Evolutionary conservation across 2,113 vertebrate species (phyloP).

Genomic region (Chitala chitala): DNA sequence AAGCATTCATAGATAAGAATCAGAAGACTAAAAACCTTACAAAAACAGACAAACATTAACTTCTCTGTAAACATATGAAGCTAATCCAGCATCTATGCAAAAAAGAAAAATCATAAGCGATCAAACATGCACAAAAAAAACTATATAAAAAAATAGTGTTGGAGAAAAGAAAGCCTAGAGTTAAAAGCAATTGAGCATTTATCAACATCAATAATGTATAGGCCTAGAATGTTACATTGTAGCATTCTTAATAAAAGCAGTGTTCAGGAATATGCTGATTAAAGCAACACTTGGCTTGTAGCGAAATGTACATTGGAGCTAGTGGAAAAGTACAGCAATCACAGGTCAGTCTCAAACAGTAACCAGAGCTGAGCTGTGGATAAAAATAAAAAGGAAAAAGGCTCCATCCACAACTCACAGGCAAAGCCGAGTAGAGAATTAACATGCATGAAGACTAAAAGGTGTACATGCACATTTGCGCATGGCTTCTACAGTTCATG

Average conservation of each 20-base stretch:
- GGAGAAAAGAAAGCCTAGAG: no score
- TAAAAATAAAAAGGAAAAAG: slow-evolving; percentile 60
- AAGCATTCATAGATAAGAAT: slow-evolving; percentile 14
- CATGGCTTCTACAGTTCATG: background rate
- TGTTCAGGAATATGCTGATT: background rate
- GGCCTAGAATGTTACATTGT: background rate
- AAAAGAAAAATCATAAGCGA: no score
- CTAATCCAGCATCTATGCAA: no score
- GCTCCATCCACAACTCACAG: slow-evolving; percentile 27
- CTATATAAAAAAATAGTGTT: no score
- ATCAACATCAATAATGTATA: no score
- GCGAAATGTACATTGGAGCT: slow-evolving; percentile 28
- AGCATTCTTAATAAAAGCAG: background rate
- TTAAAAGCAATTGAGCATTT: no score
- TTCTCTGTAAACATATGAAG: no score
- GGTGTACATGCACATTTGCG: background rate
- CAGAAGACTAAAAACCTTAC: background rate
- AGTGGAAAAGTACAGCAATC: slow-evolving; percentile 51
- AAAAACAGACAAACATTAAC: no score
- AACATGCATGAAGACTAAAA: background rate
- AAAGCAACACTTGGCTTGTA: background rate
- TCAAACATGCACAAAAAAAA: no score
- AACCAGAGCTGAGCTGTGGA: slow-evolving; percentile 55
- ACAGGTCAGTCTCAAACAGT: slow-evolving; percentile 35
- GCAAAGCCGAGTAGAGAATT: background rate